These are phyloP conservation scores for Criorhina ranunculi DNA, from an alignment of 2,888 invertebrate species.

Conservation along the genomic window DNA sequence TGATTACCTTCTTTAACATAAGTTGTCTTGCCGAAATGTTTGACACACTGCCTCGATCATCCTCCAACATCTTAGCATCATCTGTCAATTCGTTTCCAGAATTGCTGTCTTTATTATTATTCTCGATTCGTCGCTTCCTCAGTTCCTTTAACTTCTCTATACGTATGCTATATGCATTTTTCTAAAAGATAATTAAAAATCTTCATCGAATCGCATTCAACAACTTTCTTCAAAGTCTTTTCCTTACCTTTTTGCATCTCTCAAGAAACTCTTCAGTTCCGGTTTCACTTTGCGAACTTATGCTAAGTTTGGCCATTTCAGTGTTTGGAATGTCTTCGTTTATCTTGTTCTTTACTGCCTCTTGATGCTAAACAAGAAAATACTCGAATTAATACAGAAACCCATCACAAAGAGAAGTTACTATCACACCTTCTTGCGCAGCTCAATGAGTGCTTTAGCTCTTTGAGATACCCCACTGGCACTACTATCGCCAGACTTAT, in stretches of 20 bases:
- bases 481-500: conserved; percentile 15
- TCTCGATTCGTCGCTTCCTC: not conserved
- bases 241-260: conserved; percentile 51
- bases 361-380: not conserved
- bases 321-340: not conserved
- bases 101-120: not conserved
- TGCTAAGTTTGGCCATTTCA: conserved; percentile 3
- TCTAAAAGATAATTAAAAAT: conserved; percentile 33
- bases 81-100: not conserved
- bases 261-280: conserved; percentile 58
- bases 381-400: not conserved
- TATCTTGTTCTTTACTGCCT: not conserved
- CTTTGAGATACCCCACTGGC: conserved; percentile 19
- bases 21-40: conserved; percentile 25
- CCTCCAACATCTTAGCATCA: not conserved
- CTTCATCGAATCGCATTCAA: too few relatives aligned
- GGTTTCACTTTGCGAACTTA: conserved; percentile 18
- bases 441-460: conserved; percentile 68
- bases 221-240: not conserved
- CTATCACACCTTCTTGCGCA: conserved; percentile 72
- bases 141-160: conserved; percentile 26
- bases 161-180: conserved; percentile 19
- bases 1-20: conserved; percentile 33
- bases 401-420: not conserved
- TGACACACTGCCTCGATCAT: not conserved